Conservation (phyloP, 2,113 vertebrate species). For the Brachypteracias leptosomus region DNA sequence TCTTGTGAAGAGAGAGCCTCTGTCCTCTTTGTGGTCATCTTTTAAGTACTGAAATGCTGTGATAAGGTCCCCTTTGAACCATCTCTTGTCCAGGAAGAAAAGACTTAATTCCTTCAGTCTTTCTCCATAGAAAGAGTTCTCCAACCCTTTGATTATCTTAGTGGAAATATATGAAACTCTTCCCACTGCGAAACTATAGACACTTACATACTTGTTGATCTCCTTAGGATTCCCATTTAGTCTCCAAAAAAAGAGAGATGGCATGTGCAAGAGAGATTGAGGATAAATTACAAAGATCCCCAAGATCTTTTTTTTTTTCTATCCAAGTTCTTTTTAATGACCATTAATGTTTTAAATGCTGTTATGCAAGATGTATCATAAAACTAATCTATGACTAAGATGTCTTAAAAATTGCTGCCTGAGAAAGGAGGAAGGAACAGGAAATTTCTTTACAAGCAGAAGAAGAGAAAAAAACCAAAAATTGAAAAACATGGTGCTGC, state of each 20-base stretch:
- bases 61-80: not conserved
- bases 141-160: not conserved
- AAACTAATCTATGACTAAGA: not conserved
- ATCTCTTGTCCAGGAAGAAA: not conserved
- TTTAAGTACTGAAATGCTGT: not conserved
- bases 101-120: not conserved
- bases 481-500: not conserved
- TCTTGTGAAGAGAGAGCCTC: not conserved
- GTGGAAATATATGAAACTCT: not conserved
- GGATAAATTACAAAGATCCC: not conserved
- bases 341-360: not conserved
- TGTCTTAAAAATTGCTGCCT: not conserved
- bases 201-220: not conserved
- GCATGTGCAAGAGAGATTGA: not conserved
- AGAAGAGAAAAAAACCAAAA: not conserved
- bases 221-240: not conserved
- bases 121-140: not conserved
- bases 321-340: not conserved
- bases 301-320: not conserved
- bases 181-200: not conserved
- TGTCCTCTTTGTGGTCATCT: not conserved
- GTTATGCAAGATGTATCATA: not conserved
- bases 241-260: not conserved
- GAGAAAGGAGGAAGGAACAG: not conserved
- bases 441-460: not conserved